phyloP scores from a whole-genome alignment of 1,140 invertebrate genomes.

The Drosophila elegans region DNA sequence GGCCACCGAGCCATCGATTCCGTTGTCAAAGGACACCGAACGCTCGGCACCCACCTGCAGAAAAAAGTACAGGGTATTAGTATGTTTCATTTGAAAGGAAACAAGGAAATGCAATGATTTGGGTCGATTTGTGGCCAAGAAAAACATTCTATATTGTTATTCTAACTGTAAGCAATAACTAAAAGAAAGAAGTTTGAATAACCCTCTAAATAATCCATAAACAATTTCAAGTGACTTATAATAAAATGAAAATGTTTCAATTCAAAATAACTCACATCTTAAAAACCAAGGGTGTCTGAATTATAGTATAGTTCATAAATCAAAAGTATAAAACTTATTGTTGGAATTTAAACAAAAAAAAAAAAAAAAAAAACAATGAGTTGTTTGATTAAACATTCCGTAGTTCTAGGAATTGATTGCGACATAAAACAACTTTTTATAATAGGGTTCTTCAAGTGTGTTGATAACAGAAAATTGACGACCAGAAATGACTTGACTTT shows the following conservation, averaged over 20 bases:
- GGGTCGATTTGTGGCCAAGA: not conserved
- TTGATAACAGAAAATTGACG: not conserved
- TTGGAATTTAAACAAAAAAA: too few relatives aligned
- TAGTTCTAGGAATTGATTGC: not conserved
- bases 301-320: too few relatives aligned
- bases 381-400: not conserved
- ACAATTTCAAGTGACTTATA: too few relatives aligned
- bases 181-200: too few relatives aligned
- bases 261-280: too few relatives aligned
- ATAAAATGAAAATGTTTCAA: too few relatives aligned
- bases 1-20: slow-evolving; percentile 97
- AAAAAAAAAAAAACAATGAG: too few relatives aligned
- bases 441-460: not conserved
- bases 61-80: slow-evolving; percentile 69
- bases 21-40: slow-evolving; percentile 97
- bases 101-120: not conserved
- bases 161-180: too few relatives aligned
- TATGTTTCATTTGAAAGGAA: not conserved
- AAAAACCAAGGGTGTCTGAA: too few relatives aligned
- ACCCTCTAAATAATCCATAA: too few relatives aligned
- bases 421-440: not conserved
- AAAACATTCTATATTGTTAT: too few relatives aligned
- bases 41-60: slow-evolving; percentile 93
- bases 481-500: not conserved
- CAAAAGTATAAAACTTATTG: too few relatives aligned